phyloP scores from a whole-genome alignment of 2,888 invertebrate species.

The Drosophila pseudotalamancana region DNA sequence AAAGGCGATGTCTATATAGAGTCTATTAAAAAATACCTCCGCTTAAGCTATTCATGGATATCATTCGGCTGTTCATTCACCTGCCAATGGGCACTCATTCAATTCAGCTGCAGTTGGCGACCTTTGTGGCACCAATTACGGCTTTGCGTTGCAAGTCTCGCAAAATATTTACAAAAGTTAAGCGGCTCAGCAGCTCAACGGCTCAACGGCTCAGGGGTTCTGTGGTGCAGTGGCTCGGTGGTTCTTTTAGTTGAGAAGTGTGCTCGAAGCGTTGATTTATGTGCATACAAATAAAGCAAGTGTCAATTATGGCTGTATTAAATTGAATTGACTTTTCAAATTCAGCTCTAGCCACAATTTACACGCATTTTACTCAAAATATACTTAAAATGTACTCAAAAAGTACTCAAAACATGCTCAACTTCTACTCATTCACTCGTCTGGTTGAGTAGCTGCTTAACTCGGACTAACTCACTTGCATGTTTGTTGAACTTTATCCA shows the following conservation, averaged over 20 bases:
- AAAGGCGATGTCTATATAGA: conserved; percentile 24
- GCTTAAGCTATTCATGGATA: not conserved
- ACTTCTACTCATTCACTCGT: conserved; percentile 2
- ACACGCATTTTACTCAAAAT: not conserved
- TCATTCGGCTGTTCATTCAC: conserved; percentile 23
- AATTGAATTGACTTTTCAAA: conserved; percentile 37
- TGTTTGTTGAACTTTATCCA: conserved; percentile 26
- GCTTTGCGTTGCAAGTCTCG: conserved; percentile 6
- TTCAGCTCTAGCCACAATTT: conserved; percentile 11
- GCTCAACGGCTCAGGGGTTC: not conserved
- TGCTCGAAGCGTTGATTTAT: conserved; percentile 25
- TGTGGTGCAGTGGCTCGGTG: not conserved
- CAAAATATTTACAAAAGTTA: conserved; percentile 12
- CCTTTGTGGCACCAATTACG: conserved; percentile 39
- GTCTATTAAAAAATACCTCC: not conserved
- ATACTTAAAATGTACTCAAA: not conserved
- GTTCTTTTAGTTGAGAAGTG: conserved; percentile 26
- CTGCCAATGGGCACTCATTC: conserved; percentile 6
- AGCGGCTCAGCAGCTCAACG: not conserved
- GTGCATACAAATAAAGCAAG: conserved; percentile 18
- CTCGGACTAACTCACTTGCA: conserved; percentile 6
- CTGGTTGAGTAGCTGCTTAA: conserved; percentile 7
- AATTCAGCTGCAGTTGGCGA: conserved; percentile 8
- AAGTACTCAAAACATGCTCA: not conserved
- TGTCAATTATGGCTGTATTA: conserved; percentile 47